Percentiles rank a stretch among this genome's conserved stretches.
Conservation (phyloP, 2,113 vertebrate species). For the Myotis davidii region DNA sequence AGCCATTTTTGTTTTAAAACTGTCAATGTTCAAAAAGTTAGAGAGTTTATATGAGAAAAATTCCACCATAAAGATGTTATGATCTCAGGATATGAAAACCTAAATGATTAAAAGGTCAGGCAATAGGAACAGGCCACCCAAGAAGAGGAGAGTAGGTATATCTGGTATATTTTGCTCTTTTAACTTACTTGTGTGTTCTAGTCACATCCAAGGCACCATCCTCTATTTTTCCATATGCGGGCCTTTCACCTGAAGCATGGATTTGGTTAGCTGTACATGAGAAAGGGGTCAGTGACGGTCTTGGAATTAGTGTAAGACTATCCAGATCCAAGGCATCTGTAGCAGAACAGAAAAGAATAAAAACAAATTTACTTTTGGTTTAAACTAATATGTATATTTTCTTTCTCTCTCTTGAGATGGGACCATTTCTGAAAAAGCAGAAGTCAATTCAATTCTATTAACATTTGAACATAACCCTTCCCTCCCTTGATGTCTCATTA, state of each 20-base stretch:
- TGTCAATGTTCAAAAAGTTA: background rate
- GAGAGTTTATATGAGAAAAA: background rate
- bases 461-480: background rate
- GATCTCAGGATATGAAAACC: background rate
- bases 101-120: background rate
- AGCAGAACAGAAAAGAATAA: background rate
- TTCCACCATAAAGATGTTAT: background rate
- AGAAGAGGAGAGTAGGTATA: background rate
- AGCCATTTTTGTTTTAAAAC: background rate
- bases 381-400: background rate
- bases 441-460: background rate
- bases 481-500: background rate
- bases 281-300: background rate
- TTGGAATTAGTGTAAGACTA: background rate
- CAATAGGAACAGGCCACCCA: background rate
- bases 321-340: conserved; percentile 86
- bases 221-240: background rate
- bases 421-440: background rate
- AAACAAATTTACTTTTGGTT: background rate
- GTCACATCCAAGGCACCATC: conserved; percentile 28
- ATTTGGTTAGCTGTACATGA: background rate
- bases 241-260: background rate
- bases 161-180: background rate
- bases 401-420: background rate
- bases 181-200: conserved; percentile 66